Conservation (phyloP, 2,113 vertebrate genomes). For the Falco punctatus region DNA sequence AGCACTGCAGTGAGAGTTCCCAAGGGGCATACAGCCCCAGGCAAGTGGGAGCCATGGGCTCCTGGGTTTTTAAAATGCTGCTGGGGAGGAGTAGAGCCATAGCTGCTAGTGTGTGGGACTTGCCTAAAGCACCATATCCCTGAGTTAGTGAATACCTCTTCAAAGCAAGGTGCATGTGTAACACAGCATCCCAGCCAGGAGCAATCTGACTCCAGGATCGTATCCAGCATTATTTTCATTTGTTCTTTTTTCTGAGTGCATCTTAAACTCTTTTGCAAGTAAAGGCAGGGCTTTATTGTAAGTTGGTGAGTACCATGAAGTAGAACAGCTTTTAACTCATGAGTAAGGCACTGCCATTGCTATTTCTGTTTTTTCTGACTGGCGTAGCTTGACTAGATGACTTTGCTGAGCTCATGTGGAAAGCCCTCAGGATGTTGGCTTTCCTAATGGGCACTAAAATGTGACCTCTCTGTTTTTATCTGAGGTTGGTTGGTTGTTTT, state of each 20-base stretch:
- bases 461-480: background rate
- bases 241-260: background rate
- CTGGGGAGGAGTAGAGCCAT: background rate
- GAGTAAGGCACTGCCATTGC: background rate
- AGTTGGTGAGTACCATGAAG: background rate
- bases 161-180: accelerated
- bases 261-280: background rate
- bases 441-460: background rate
- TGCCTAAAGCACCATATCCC: background rate
- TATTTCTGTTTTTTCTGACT: background rate
- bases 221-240: background rate
- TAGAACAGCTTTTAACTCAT: background rate
- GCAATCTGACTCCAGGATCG: accelerated
- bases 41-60: too few species aligned
- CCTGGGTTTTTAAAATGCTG: background rate
- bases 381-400: too few species aligned
- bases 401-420: background rate
- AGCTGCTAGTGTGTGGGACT: background rate
- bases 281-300: background rate
- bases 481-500: background rate
- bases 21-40: accelerated
- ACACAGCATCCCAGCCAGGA: background rate
- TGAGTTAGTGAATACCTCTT: too few species aligned
- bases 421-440: background rate
- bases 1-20: accelerated